These are phyloP conservation scores for Agapornis canus DNA, from an alignment of 2,797 vertebrate species.

Conservation along the genomic window DNA sequence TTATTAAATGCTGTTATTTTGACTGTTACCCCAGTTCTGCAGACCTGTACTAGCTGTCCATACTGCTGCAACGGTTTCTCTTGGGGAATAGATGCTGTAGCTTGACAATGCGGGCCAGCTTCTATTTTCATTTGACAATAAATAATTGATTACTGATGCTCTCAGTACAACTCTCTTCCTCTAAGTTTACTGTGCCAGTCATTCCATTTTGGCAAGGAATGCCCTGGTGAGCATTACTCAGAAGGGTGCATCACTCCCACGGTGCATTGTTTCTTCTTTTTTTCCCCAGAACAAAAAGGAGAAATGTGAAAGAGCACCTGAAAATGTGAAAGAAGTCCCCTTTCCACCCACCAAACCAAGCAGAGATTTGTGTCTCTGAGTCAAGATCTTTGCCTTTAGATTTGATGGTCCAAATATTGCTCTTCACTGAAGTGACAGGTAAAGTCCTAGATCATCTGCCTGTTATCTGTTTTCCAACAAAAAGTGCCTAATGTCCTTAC, in stretches of 20 bases:
- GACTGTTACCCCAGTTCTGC: not conserved
- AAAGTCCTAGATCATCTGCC: not conserved
- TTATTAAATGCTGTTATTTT: not conserved
- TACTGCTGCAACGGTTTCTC: not conserved
- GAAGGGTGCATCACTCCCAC: fast-evolving
- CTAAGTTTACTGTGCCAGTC: not conserved
- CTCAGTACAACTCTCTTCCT: not conserved
- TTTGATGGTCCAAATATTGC: not conserved
- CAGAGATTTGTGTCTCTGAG: not conserved
- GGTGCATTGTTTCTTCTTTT: not conserved
- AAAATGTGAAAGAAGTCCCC: not conserved
- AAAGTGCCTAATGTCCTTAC: not conserved
- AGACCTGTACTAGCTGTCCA: not conserved
- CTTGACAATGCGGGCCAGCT: not conserved
- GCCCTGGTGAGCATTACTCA: not conserved
- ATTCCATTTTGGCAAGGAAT: not conserved
- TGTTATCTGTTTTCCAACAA: not conserved
- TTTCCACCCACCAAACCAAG: not conserved
- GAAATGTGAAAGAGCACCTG: not conserved
- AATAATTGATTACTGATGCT: conserved; percentile 53
- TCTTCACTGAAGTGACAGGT: not conserved
- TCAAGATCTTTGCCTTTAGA: not conserved
- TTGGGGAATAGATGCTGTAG: not conserved
- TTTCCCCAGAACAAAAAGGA: not conserved
- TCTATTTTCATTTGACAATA: conserved; percentile 18